These are phyloP conservation scores for Yponomeuta evonymella DNA, from an alignment of 2,888 invertebrate species.

Conservation along the genomic window DNA sequence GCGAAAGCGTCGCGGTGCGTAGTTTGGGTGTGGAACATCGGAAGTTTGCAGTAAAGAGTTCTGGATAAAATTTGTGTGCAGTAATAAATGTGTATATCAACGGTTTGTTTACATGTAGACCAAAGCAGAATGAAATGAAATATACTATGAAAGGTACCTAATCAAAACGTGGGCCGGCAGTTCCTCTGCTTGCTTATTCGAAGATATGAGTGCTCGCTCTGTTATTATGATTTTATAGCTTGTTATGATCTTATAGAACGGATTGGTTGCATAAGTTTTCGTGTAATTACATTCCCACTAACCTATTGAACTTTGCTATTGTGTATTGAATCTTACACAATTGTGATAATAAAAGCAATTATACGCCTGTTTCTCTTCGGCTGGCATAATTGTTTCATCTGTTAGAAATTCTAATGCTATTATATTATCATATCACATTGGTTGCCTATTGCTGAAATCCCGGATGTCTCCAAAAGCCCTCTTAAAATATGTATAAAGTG, in stretches of 20 bases:
- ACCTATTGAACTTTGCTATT: not conserved
- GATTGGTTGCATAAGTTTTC: not conserved
- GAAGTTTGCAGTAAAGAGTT: too few species aligned
- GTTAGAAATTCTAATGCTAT: not conserved
- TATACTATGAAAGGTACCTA: too few species aligned
- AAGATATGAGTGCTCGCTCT: too few species aligned
- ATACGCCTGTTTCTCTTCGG: not conserved
- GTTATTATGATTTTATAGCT: not conserved
- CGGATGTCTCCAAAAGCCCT: not conserved
- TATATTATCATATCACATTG: not conserved
- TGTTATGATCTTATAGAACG: not conserved
- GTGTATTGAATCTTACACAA: not conserved
- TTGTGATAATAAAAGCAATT: not conserved
- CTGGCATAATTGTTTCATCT: not conserved
- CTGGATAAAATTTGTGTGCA: too few species aligned
- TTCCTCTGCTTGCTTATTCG: too few species aligned
- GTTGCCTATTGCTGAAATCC: not conserved
- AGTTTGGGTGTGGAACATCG: too few species aligned
- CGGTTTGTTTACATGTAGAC: too few species aligned
- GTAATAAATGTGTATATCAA: too few species aligned
- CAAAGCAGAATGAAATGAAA: too few species aligned
- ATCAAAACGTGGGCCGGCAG: too few species aligned
- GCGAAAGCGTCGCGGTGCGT: too few species aligned
- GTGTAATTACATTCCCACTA: not conserved
- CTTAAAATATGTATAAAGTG: not conserved